Base-by-base conservation (phyloP, 1,140 invertebrate genomes). In the Parasteatoda tepidariorum region DNA sequence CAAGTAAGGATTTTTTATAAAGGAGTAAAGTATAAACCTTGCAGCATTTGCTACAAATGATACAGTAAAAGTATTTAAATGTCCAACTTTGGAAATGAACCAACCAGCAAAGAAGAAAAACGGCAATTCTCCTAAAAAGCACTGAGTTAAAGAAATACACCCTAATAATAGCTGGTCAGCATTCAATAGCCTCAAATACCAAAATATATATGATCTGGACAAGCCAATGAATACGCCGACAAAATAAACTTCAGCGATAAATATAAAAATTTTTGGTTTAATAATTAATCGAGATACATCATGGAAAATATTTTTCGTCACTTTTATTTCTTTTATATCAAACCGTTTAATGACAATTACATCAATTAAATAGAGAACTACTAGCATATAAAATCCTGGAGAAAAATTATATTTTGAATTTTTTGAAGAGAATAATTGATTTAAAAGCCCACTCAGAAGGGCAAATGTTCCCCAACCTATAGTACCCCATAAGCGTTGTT, bases 41-140 rank as follows among this genome's bases (percentile, higher is more conserved):
- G 93, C 86, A 67, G 92, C 92, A 87, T 94, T 94, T 0, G 92
- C 92, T 34, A 94, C 89, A 18, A 97, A 90, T 2, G 96, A 93
- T 28, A 87, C 64, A 64, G 93, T 94, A 92, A 98, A 95, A 75
- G 93, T 92, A 86, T 94, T 92, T 0, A 94, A 88, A 86, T 97
- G 95, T 0, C 96, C 96, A 1, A 98, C 89, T 88, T 93, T 94
- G 85, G 93, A 93, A 0, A 98, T 90, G 62, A 98, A 93, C 87
- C 89, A 91, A 26, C 94, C 94, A 84, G 95, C 95, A 9, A 95
- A 87, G 87, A 96, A 96, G 89, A 97, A 94, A 86, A 97, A 95
- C 0, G 95, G 95, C 81, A 96, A 88, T 89, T 97, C 95, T 22
- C 96, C 96, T n/a, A 93, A 89, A 86, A 97, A 93, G 85, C 93